Percentiles rank a stretch among this genome's conserved stretches.
These are phyloP conservation scores for Catharus ustulatus DNA, from an alignment of 2,797 vertebrate species.

Conservation along the genomic window DNA sequence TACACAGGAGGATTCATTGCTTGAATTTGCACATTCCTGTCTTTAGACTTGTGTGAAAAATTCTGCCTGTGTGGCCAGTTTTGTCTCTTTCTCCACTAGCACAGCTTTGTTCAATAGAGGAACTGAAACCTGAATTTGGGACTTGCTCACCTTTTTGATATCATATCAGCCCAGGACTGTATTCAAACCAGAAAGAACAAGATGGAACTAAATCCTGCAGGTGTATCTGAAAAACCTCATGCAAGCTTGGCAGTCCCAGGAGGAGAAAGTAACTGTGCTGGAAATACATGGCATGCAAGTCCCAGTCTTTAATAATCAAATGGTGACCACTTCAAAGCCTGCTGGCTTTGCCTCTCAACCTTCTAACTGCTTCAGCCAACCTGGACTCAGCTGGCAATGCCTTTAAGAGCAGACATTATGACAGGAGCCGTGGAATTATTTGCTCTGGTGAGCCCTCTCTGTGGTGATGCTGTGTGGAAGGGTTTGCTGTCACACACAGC, in stretches of 20 bases:
- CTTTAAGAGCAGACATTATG: background rate
- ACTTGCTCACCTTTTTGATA: background rate
- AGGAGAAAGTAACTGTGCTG: background rate
- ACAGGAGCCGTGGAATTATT: slow-evolving; percentile 6
- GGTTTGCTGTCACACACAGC: background rate
- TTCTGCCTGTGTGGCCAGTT: background rate
- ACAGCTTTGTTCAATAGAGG: background rate
- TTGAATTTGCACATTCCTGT: background rate
- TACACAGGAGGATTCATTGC: background rate
- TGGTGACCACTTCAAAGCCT: background rate
- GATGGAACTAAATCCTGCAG: background rate
- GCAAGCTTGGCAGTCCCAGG: background rate
- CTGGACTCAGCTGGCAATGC: background rate
- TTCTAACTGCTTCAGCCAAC: slow-evolving; percentile 8
- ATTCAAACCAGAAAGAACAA: background rate
- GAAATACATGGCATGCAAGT: background rate
- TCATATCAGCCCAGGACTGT: background rate
- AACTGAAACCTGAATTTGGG: background rate
- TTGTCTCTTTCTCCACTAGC: background rate
- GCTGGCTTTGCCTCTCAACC: background rate
- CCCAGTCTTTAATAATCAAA: background rate
- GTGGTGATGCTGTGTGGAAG: background rate
- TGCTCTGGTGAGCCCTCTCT: background rate
- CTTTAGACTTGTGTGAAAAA: background rate
- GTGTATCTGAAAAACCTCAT: background rate